Conservation (phyloP, 2,113 vertebrate genomes). For the Rhombomys opimus region DNA sequence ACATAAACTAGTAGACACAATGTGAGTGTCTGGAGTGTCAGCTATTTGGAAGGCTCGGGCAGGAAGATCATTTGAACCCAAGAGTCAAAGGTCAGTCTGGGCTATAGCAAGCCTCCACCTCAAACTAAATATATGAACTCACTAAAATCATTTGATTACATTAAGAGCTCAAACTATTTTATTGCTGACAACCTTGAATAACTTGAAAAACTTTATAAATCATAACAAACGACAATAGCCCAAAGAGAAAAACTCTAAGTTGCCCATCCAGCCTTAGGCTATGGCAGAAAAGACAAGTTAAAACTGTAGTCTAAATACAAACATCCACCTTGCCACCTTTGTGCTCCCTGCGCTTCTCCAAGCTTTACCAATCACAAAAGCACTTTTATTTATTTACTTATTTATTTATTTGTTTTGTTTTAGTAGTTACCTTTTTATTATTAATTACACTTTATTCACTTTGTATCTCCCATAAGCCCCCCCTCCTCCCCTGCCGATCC, state of each 20-base stretch:
- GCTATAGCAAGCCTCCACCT: background rate
- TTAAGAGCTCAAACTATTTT: background rate
- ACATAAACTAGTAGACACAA: background rate
- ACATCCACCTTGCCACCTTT: background rate
- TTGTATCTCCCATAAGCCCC: no score
- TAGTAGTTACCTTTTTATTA: no score
- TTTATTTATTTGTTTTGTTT: no score
- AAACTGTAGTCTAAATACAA: background rate
- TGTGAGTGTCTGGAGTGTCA: no score
- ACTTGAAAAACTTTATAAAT: background rate
- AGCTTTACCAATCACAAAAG: background rate
- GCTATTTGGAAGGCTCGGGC: background rate
- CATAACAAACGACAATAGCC: background rate
- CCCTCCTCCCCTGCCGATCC: no score
- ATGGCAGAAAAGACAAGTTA: background rate
- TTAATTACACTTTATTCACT: no score
- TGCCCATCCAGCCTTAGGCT: background rate
- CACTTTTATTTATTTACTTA: background rate
- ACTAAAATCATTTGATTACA: background rate
- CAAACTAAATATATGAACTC: background rate
- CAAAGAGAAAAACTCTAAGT: background rate
- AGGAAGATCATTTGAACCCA: background rate
- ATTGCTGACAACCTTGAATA: background rate
- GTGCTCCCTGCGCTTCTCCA: background rate
- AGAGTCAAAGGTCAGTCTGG: background rate